Base-by-base conservation (phyloP, 2,888 invertebrate genomes). In the Rhagonycha lutea region DNA sequence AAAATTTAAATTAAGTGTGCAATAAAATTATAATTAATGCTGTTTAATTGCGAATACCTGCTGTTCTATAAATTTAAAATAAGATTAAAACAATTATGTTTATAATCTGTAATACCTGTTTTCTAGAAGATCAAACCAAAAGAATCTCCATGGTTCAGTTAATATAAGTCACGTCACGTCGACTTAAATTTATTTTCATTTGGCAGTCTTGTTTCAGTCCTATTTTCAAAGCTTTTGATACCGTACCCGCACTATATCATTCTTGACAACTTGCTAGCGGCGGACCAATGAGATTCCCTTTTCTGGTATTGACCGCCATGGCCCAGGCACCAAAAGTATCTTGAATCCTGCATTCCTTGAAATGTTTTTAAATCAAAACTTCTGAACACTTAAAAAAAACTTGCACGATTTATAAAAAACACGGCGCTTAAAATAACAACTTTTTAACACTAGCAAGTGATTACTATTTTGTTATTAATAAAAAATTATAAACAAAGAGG, bases 241-340 rank as follows among this genome's bases (percentile, higher is more conserved):
- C 72, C 68, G 74, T 72, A 73, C 73, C 70, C 72, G n/a, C n/a
- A 82, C 80, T 83, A 82, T 79, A 83, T 83, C 83, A 83, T 80
- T 76, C 78, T 76, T 84, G 83, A 83, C 83, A 83, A 81, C 78
- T 79, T 78, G 78, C 73, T 74, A 77, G 79, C 82, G 82, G 75
- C 81, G 83, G 82, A 83, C 85, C 85, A 85, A 85, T 85, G 83
- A 83, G 84, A 81, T 80, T 76, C 79, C 28, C 78, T 78, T 79
- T 81, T 77, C 82, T 77, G 75, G 81, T 85, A 85, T 85, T 84
- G 85, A 85, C 84, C 85, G 82, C 82, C 82, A 85, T 84, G 81
- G 80, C 83, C 84, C 79, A 77, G 84, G 84, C 82, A 84, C 74
- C 77, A 14, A 72, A 72, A 74, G 72, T 72, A 71, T 69, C 73